Conservation (phyloP, 2,797 vertebrate genomes). For the Clarias pachynema region DNA sequence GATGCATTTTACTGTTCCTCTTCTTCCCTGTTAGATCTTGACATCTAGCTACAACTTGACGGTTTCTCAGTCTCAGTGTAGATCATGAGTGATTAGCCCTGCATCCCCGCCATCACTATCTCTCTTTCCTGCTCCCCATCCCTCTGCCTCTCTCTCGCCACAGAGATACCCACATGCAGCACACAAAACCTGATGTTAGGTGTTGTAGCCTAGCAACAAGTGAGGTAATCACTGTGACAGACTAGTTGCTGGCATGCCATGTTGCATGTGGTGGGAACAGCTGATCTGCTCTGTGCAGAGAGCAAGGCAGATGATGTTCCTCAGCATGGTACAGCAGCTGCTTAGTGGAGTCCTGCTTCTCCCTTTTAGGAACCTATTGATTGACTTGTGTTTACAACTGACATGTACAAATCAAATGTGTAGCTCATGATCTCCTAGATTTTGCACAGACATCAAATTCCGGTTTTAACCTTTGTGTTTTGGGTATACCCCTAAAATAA, state of each 20-base stretch:
- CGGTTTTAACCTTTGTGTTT: neutral
- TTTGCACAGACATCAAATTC: slow-evolving; percentile 15
- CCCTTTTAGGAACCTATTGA: slow-evolving; percentile 51
- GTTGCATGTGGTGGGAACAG: slow-evolving; percentile 67
- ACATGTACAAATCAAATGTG: slow-evolving; percentile 44
- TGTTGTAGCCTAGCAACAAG: slow-evolving; percentile 70
- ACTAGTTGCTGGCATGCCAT: slow-evolving; percentile 63
- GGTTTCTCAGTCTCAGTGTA: slow-evolving; percentile 33
- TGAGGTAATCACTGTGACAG: slow-evolving; percentile 65
- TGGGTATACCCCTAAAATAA: neutral
- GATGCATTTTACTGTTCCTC: neutral
- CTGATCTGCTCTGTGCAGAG: slow-evolving; percentile 61
- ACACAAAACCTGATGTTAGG: slow-evolving; percentile 59
- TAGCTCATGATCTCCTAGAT: neutral
- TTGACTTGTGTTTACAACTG: slow-evolving; percentile 48
- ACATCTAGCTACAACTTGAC: slow-evolving; percentile 12
- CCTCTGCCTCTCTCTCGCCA: slow-evolving; percentile 24
- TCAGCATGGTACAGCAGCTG: slow-evolving; percentile 63
- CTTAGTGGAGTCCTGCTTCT: slow-evolving; percentile 50
- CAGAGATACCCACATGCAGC: slow-evolving; percentile 49
- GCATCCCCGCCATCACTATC: slow-evolving; percentile 4
- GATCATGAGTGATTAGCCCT: slow-evolving; percentile 35
- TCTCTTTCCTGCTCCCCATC: slow-evolving; percentile 8
- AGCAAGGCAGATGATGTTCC: slow-evolving; percentile 59
- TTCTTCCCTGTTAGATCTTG: neutral